Conservation (phyloP, 2,113 vertebrate genomes). For the Brevimyrus niger region DNA sequence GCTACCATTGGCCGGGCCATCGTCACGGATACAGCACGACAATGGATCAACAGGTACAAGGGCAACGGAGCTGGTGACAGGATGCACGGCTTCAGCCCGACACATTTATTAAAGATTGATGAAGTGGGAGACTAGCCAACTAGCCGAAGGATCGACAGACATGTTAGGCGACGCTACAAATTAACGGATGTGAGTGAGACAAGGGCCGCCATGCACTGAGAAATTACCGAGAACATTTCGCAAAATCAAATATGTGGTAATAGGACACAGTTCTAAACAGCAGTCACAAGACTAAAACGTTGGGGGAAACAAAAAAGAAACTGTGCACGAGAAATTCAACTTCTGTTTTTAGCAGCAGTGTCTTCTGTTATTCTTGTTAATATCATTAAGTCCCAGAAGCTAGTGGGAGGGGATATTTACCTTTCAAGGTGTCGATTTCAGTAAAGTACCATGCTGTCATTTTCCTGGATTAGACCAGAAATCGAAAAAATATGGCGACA, state of each 20-base stretch:
- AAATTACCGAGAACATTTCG: neutral
- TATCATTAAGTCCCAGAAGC: neutral
- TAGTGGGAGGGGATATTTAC: neutral
- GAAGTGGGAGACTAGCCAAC: slow-evolving; percentile 30
- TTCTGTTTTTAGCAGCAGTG: neutral
- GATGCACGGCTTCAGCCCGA: slow-evolving; percentile 47
- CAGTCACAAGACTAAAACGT: neutral
- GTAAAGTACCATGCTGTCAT: neutral
- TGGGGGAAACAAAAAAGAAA: neutral
- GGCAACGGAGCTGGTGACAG: slow-evolving; percentile 40
- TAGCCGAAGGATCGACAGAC: neutral
- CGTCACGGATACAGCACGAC: slow-evolving; percentile 25
- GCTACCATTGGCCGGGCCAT: slow-evolving; percentile 28
- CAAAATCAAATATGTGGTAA: neutral
- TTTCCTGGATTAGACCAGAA: slow-evolving; percentile 6
- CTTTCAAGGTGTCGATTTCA: slow-evolving; percentile 7
- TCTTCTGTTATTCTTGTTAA: neutral
- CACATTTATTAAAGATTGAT: slow-evolving; percentile 60
- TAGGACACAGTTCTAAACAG: neutral
- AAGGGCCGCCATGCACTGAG: neutral
- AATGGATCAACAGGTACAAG: slow-evolving; percentile 34
- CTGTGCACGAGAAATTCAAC: neutral
- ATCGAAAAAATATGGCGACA: neutral
- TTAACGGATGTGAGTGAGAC: neutral
- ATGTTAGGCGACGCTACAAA: neutral